Evolutionary conservation across 2,113 vertebrate species (phyloP), one percentile per base, ranked within the genome.

Genomic region (Sorex araneus): DNA sequence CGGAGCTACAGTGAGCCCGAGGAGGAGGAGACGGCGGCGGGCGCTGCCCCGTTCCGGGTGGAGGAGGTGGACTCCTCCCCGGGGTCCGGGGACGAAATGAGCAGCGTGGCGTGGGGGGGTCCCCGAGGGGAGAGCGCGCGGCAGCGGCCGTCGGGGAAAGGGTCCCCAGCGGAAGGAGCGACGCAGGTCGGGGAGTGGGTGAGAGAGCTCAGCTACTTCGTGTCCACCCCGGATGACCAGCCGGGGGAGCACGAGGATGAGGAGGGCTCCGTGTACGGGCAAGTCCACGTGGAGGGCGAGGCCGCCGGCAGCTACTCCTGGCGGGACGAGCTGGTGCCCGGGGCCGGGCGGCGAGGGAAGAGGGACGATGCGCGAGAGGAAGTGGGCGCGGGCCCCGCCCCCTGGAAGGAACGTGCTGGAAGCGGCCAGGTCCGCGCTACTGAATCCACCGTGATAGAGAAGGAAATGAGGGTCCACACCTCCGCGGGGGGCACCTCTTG

Each of bases 201-300:
- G 96, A 97, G 97, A 71, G 99, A 99, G 94, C 98, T 98, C 32
- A 98, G 99, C 71, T 99, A 99, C 92, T 99, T 99, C 92, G 99
- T 99, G 78, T 99, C 99, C 7, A 98, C 98, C 71, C 99, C 99
- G 1, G 99, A 99, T 82, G 99, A 99, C n/a, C 97, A 98, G 87
- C 95, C 98, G 3, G 95, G 97, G 67, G 96, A 96, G 28, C 93
- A 94, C 0, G 98, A 99, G 84, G 97, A 98, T 34, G 96, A 92
- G 0, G 98, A 98, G 11, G 98, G 98, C 90, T 98, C 98, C 0
- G 97, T 99, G 4, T 99, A 98, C 5, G 99, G 99, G 78, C 99
- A 99, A 94, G 98, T 98, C 93, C 98, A 98, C 70, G 98, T 98
- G 6, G 98, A 98, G 69, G 98, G 98, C 91, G 98, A 98, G 79